These are phyloP conservation scores for Prionace glauca DNA, from an alignment of 2,797 vertebrate genomes.

Conservation along the genomic window DNA sequence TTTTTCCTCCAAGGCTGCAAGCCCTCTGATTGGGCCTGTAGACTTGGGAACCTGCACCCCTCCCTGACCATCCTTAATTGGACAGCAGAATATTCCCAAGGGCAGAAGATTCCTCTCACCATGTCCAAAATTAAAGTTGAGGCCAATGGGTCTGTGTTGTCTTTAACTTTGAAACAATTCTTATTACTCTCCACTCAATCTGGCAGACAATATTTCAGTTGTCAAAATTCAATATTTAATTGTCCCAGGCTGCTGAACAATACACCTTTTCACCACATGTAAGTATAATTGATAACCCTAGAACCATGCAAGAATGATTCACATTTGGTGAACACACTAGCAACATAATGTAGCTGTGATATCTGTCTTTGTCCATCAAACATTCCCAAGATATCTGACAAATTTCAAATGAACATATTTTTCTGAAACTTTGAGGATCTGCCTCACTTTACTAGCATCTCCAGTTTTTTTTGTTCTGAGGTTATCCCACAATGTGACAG, in stretches of 20 bases:
- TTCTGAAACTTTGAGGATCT: neutral
- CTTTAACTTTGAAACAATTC: neutral
- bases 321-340: neutral
- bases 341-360: neutral
- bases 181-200: neutral
- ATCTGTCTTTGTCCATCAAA: neutral
- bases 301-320: constrained; percentile 26
- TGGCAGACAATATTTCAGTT: constrained; percentile 26
- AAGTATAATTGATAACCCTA: neutral
- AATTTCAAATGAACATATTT: neutral
- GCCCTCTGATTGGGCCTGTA: neutral
- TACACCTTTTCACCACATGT: neutral
- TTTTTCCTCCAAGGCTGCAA: neutral
- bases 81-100: neutral
- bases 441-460: neutral
- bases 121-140: neutral
- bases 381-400: neutral
- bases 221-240: constrained; percentile 24
- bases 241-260: constrained; percentile 29
- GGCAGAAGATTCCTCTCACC: neutral
- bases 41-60: neutral
- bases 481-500: neutral
- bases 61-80: neutral
- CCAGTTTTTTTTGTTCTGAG: neutral
- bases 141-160: neutral